Conservation (phyloP, 2,888 invertebrate genomes). For the Drosophila demipolita region DNA sequence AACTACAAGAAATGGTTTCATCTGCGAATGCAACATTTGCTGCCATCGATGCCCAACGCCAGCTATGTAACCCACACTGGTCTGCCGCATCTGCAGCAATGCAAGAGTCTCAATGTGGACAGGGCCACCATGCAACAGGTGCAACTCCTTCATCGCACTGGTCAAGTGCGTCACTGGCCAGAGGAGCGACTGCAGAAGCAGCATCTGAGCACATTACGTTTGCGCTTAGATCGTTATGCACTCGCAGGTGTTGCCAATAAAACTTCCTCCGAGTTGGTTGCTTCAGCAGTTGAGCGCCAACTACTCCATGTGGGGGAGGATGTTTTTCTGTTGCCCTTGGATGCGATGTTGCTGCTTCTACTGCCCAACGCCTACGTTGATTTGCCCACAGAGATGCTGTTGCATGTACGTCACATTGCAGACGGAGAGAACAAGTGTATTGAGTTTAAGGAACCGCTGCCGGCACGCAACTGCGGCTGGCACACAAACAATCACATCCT, state of each 20-base stretch:
- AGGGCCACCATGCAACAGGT: constrained; percentile 57
- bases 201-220: constrained; percentile 51
- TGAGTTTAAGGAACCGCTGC: constrained; percentile 75
- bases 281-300: constrained; percentile 3
- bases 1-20: constrained; percentile 72
- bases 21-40: constrained; percentile 25
- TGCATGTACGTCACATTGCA: constrained; percentile 42
- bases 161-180: constrained; percentile 40
- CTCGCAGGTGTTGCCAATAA: constrained; percentile 5
- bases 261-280: constrained; percentile 5
- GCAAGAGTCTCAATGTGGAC: constrained; percentile 45
- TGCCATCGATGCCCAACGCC: constrained; percentile 33
- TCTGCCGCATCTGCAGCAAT: constrained; percentile 70
- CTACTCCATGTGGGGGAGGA: constrained; percentile 21
- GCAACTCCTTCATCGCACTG: constrained; percentile 45
- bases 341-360: constrained; percentile 75
- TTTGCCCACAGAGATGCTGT: constrained; percentile 73
- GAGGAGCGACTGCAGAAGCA: constrained; percentile 10
- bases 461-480: constrained; percentile 76
- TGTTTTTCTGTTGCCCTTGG: constrained; percentile 64
- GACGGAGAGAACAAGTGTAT: constrained; percentile 49
- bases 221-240: constrained; percentile 57
- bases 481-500: constrained; percentile 73
- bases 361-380: constrained; percentile 74
- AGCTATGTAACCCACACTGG: constrained; percentile 74